These are phyloP conservation scores for Callorhinus ursinus DNA, from an alignment of 2,113 vertebrate species.

Conservation along the genomic window DNA sequence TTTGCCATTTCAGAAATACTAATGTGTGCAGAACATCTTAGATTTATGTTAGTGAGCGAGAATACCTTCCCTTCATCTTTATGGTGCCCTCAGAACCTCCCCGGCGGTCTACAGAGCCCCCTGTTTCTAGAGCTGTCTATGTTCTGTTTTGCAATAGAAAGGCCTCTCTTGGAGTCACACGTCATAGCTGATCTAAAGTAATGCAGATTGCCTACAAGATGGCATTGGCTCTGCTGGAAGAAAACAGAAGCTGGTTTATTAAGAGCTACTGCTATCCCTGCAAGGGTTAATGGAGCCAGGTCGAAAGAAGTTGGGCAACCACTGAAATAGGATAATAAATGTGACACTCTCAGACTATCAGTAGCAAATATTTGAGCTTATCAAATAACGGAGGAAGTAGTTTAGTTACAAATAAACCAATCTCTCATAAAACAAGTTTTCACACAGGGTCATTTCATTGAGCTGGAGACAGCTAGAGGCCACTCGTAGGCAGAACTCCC, in stretches of 20 bases:
- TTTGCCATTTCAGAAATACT: neutral
- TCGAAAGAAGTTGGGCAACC: constrained; percentile 85
- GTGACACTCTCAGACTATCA: constrained; percentile 90
- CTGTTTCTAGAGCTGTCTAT: neutral
- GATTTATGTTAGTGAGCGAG: neutral
- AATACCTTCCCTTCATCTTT: neutral
- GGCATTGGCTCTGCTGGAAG: neutral
- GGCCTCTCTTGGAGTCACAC: neutral
- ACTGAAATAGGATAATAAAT: constrained; percentile 87
- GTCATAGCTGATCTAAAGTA: neutral
- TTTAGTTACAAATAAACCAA: constrained; percentile 93
- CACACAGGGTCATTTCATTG: constrained; percentile 88
- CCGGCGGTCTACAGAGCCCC: neutral
- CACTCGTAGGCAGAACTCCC: constrained; percentile 83
- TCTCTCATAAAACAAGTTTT: constrained; percentile 90
- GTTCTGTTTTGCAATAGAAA: neutral
- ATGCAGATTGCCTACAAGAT: neutral
- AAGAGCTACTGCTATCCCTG: neutral
- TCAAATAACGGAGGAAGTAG: constrained; percentile 91
- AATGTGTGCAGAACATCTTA: neutral
- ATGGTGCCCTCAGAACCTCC: neutral
- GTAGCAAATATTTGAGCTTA: constrained; percentile 93
- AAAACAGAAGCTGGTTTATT: neutral
- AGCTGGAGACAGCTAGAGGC: constrained; percentile 89
- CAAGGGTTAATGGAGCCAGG: constrained; percentile 83